Base-by-base conservation (phyloP, 35 echinoderm and acorn worm species). In the Apostichopus japonicus region DNA sequence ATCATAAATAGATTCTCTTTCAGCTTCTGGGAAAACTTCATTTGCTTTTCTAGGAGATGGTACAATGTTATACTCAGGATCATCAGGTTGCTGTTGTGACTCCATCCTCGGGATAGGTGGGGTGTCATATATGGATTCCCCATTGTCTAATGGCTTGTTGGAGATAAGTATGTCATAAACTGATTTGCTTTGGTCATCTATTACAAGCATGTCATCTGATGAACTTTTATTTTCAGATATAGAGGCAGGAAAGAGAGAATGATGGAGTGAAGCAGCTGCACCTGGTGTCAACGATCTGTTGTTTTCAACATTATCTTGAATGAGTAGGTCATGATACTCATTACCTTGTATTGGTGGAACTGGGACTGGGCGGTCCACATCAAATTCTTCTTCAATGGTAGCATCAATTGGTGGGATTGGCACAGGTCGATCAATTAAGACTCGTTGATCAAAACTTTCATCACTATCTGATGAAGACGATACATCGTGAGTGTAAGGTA, bases 1-100 rank as follows among this genome's bases (percentile, higher is more conserved):
- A 17, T 89, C 86, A 54, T 89, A 89, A 8, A 89, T 33, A n/a
- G 86, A 89, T 52, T 89, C 86, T 72, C 61, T 89, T 10, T 52
- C 19, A 51, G 44, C 54, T 13, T 62, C 86, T 62, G 21, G 4
- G 14, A 9, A 10, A 22, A 22, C 15, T n/a, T 23, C 5, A 10
- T 89, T 63, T 52, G 44, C 17, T 24, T 8, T 89, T 22, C 67
- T 89, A 10, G 56, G 57, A 51, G 63, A 56, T 89, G n/a, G 62
- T 1, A 63, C 61, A 51, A 22, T n/a, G 59, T 25, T 56, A 65
- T 87, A 87, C 44, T 23, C 55, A 5, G 52, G 57, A 11, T 57
- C 54, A 61, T 8, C 8, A 87, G 24, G 24, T 44, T 14, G 54
- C 27, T 80, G 27, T 54, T 58, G 19, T 19, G 71, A 21, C 11